Evolutionary conservation across 1,140 invertebrate species (phyloP).

Genomic region (Meloidogyne floridensis): DNA sequence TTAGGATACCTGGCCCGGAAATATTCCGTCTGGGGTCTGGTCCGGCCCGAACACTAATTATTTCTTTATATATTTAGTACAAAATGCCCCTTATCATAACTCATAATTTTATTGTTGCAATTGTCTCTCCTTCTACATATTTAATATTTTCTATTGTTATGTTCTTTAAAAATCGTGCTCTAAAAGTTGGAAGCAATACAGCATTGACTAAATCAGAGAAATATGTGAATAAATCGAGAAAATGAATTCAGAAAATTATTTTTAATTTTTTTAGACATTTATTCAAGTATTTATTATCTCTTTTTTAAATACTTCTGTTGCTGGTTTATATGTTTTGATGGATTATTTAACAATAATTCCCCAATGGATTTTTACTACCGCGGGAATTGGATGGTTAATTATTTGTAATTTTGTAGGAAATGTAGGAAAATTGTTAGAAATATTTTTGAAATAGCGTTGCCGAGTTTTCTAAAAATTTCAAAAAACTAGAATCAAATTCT

Average conservation of each 20-base stretch:
- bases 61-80: neutral
- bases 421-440: too few species aligned
- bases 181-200: neutral
- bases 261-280: neutral
- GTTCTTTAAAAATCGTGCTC: neutral
- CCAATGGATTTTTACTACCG: neutral
- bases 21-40: too few species aligned
- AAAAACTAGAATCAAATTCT: too few species aligned
- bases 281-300: slow-evolving; percentile 5
- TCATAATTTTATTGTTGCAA: neutral
- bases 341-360: neutral
- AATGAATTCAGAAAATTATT: neutral
- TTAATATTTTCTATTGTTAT: slow-evolving; percentile 1
- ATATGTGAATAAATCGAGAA: neutral
- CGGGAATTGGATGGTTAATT: neutral
- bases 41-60: neutral
- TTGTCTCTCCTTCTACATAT: neutral
- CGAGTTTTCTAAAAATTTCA: too few species aligned
- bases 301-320: neutral
- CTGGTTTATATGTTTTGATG: neutral
- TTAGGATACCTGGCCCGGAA: too few species aligned
- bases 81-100: neutral
- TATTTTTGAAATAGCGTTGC: too few species aligned
- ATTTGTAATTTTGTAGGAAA: neutral
- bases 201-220: neutral